These are phyloP conservation scores for Anorthoa munda DNA, from an alignment of 2,888 invertebrate genomes.

Conservation along the genomic window DNA sequence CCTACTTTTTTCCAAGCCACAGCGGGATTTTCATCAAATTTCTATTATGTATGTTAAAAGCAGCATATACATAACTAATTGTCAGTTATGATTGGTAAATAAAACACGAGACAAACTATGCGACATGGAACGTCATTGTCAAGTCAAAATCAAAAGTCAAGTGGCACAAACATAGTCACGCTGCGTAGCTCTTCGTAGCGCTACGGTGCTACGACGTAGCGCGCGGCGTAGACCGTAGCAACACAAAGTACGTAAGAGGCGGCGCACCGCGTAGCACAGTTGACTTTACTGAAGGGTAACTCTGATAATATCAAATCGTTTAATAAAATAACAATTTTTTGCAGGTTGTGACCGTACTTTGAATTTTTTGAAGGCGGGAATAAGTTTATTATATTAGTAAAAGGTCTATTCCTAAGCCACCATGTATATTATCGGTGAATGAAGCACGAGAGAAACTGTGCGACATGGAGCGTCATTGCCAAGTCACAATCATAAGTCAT, in stretches of 20 bases:
- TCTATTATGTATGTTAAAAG: conserved; percentile 72
- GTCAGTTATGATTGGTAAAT: neutral
- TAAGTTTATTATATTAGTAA: conserved; percentile 75
- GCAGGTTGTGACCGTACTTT: conserved; percentile 45
- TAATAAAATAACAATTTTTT: too few relatives aligned
- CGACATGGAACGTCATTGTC: neutral
- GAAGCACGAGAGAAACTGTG: too few relatives aligned
- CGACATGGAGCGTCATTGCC: neutral
- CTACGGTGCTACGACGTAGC: conserved; percentile 44
- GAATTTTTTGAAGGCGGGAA: conserved; percentile 69
- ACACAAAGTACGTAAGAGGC: too few relatives aligned
- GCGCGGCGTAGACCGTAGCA: too few relatives aligned
- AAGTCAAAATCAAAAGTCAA: conserved; percentile 9
- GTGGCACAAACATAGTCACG: neutral
- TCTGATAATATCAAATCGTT: conserved; percentile 31
- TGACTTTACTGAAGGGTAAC: conserved; percentile 50
- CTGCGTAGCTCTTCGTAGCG: conserved; percentile 40
- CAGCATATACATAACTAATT: conserved; percentile 63
- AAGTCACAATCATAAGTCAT: conserved; percentile 6
- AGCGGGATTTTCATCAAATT: too few relatives aligned
- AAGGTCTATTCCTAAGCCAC: conserved; percentile 64
- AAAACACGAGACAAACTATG: too few relatives aligned
- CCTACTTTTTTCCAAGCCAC: conserved; percentile 15
- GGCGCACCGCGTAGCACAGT: conserved; percentile 15
- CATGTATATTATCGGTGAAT: neutral